phyloP scores from a whole-genome alignment of 2,888 invertebrate species.

The Eupelmus urozonus region DNA sequence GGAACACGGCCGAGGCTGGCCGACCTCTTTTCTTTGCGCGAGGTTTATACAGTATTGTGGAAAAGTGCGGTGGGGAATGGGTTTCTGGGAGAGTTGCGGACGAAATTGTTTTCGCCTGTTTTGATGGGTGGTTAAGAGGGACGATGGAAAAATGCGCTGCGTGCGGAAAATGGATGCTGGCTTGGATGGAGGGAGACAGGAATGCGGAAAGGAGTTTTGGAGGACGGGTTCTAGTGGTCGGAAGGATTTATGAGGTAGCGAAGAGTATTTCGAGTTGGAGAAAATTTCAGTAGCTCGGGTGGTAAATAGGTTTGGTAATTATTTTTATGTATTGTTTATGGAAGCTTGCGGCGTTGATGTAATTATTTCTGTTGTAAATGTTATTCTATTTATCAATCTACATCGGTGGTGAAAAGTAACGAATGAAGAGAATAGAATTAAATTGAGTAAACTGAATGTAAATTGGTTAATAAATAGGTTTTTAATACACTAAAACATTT shows the following conservation, averaged over 20 bases:
- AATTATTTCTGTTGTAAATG: background rate
- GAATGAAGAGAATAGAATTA: too few relatives aligned
- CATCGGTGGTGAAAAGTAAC: too few relatives aligned
- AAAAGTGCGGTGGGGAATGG: conserved; percentile 2
- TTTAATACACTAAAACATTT: too few relatives aligned
- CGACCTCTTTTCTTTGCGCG: conserved; percentile 26
- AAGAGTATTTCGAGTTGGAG: background rate
- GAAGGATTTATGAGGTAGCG: background rate
- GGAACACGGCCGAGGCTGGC: conserved; percentile 29
- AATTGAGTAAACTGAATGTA: too few relatives aligned
- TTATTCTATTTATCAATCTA: background rate
- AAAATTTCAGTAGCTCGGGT: too few relatives aligned
- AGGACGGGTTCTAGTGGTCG: background rate
- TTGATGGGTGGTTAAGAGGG: background rate
- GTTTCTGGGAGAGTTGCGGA: background rate
- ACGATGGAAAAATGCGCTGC: conserved; percentile 6
- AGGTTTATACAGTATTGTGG: background rate
- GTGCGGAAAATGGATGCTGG: background rate
- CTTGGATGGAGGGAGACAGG: background rate
- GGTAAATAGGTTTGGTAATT: too few relatives aligned
- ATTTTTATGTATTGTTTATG: too few relatives aligned
- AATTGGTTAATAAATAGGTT: too few relatives aligned
- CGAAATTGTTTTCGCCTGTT: background rate
- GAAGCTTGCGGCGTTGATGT: background rate
- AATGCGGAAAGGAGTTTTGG: conserved; percentile 17